Conservation (phyloP, 2,113 vertebrate genomes). For the Daphoenositta chrysoptera region DNA sequence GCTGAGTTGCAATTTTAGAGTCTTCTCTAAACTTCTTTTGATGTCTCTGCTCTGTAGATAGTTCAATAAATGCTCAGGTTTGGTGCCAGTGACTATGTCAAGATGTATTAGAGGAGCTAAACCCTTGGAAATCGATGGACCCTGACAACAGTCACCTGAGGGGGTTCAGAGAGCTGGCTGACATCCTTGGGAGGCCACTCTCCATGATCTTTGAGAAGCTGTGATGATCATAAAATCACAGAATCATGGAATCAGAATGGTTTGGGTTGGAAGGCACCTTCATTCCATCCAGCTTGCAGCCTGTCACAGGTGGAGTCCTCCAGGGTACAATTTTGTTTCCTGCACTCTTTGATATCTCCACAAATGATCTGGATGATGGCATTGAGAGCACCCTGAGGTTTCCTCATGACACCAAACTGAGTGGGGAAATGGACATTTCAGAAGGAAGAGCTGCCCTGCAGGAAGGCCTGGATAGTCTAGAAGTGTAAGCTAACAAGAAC, state of each 20-base stretch:
- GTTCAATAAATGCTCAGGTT: neutral
- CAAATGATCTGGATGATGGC: neutral
- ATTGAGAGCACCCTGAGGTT: neutral
- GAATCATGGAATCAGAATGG: neutral
- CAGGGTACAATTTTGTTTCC: neutral
- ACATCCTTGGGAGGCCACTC: neutral
- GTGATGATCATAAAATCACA: neutral
- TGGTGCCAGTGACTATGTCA: neutral
- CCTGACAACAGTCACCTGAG: neutral
- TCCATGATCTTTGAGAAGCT: neutral
- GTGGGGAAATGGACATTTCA: neutral
- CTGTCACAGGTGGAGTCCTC: neutral
- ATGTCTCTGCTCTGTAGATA: neutral
- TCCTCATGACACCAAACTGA: neutral
- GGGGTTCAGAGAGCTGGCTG: neutral
- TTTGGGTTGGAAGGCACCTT: neutral
- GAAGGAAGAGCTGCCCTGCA: neutral
- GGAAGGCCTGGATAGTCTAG: neutral
- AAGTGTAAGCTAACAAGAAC: neutral
- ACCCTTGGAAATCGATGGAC: neutral
- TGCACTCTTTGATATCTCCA: neutral
- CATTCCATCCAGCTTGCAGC: neutral
- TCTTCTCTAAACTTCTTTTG: neutral
- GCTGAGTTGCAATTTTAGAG: neutral
- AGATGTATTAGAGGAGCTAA: neutral